phyloP scores from a whole-genome alignment of 2,113 vertebrate genomes.

The Pedetes capensis region DNA sequence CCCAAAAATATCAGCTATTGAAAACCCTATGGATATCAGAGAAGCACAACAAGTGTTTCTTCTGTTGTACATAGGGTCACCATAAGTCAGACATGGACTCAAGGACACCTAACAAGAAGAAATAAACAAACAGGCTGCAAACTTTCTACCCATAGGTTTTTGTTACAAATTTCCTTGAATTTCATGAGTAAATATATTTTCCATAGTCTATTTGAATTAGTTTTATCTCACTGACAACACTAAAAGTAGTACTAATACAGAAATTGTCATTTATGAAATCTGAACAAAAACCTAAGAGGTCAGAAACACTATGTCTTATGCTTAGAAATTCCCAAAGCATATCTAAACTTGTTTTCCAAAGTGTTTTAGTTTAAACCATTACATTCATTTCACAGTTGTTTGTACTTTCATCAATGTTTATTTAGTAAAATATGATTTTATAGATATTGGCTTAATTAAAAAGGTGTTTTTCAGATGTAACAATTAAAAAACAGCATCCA shows the following conservation, averaged over 20 bases:
- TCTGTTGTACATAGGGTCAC: no score
- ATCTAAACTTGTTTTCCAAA: not conserved
- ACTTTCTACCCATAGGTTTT: not conserved
- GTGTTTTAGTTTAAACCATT: not conserved
- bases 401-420: conserved; percentile 12
- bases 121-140: not conserved
- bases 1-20: no score
- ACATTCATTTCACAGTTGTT: not conserved
- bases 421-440: conserved; percentile 17
- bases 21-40: no score
- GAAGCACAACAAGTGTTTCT: no score
- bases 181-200: not conserved
- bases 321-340: not conserved
- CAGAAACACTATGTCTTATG: not conserved
- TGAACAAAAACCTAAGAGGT: not conserved
- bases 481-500: conserved; percentile 22
- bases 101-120: no score
- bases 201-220: not conserved
- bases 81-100: no score
- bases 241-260: not conserved
- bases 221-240: not conserved
- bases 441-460: not conserved
- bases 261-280: not conserved
- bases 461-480: conserved; percentile 22
- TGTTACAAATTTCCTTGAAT: not conserved